Conservation (phyloP, 2,797 vertebrate species). For the Hybognathus amarus region DNA sequence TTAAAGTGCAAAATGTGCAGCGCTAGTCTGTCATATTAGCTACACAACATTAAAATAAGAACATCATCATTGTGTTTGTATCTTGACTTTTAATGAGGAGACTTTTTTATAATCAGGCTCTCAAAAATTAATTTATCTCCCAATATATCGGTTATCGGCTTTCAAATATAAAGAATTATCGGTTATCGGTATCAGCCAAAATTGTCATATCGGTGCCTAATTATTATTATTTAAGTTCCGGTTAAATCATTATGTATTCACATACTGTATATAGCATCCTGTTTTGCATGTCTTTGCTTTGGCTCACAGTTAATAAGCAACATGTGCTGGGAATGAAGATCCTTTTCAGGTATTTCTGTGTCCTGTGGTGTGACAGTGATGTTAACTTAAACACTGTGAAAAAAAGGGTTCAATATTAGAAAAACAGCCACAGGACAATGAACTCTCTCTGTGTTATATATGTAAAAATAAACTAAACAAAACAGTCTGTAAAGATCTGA, state of each 20-base stretch:
- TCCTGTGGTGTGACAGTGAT: not conserved
- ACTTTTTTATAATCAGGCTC: too few relatives aligned
- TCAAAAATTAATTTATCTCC: too few relatives aligned
- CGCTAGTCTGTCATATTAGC: too few relatives aligned
- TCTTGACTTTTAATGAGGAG: too few relatives aligned
- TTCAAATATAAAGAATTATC: too few relatives aligned
- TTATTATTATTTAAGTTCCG: not conserved
- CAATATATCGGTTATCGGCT: too few relatives aligned
- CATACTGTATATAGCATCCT: not conserved
- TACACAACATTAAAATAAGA: too few relatives aligned
- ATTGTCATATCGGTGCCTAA: too few relatives aligned
- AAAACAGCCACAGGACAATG: conserved; percentile 33
- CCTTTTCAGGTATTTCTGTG: conserved; percentile 21
- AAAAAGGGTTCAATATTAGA: not conserved
- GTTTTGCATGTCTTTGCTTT: conserved; percentile 1
- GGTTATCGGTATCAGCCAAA: too few relatives aligned
- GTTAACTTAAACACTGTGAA: conserved; percentile 7
- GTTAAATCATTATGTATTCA: not conserved
- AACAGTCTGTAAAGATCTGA: conserved; percentile 64
- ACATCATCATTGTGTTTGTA: too few relatives aligned
- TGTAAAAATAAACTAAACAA: conserved; percentile 54
- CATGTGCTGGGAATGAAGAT: conserved; percentile 30
- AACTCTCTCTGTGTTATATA: conserved; percentile 64
- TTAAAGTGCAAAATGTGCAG: too few relatives aligned
- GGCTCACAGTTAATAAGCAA: conserved; percentile 36